Evolutionary conservation across 2,797 vertebrate species (phyloP), one percentile per base, ranked within the genome.

Genomic region (Propithecus perrieri): DNA sequence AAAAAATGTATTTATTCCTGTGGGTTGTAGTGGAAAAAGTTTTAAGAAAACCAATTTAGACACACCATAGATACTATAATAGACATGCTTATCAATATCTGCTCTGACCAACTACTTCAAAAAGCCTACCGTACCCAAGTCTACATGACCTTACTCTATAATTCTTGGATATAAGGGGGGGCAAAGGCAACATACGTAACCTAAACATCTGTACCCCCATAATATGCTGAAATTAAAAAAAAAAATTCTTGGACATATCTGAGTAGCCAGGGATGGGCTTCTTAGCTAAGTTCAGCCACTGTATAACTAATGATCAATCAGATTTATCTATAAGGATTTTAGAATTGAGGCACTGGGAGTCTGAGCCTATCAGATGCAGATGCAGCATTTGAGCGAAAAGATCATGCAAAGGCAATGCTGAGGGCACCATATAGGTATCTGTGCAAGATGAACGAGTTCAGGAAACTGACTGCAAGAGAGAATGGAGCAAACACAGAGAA

Each of bases 1-100:
- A 3, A 84, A 80, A 89, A 63, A 69, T 41, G 5, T 67, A 61
- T 72, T 93, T 95, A 28, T 91, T 93, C n/a, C 53, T 75, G 26
- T 50, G 48, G 48, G 14, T 71, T 81, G 80, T 55, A 28, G 10
- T 72, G 76, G 71, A 30, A 84, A 71, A 88, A 57, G 2, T 41
- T 94, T 85, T 74, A 79, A 91, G 35, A 14, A n/a, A 85, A 48
- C 30, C 88, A 33, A 80, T 85, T 91, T 28, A 69, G 76, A 90
- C 43, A 81, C 7, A 74, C 4, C 17, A 43, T 13, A 35, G 24
- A 92, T 22, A 79, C 74, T 18, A 2, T 87, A 72, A 67, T 11
- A 71, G 63, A 43, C 26, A 38, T 48, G 12, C 10, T 53, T 95
- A 83, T 63, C 33, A 63, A 65, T 78, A 75, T 14, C 43, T 81